Evolutionary conservation across 2,888 invertebrate genomes (phyloP).

Genomic region (Gari tellinella): DNA sequence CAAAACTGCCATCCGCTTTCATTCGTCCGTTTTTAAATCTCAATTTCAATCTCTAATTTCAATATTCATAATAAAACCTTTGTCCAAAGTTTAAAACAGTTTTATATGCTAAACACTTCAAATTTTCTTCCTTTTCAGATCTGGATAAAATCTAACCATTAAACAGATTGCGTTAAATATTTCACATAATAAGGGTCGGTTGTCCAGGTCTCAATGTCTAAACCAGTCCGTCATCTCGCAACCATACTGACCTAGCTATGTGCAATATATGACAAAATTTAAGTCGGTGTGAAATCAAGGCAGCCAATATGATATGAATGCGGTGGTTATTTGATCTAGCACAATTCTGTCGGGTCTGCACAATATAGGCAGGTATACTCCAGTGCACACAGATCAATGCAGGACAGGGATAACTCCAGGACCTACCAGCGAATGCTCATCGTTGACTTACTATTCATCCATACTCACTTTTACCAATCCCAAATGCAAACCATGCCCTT

Average conservation of each 20-base stretch:
- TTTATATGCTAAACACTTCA: no score
- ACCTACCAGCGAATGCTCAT: conserved; percentile 32
- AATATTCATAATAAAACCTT: no score
- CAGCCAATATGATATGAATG: conserved; percentile 30
- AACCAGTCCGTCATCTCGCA: not conserved
- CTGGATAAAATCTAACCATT: no score
- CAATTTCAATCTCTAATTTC: no score
- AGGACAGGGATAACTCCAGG: conserved; percentile 38
- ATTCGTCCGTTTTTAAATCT: no score
- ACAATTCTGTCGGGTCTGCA: conserved; percentile 49
- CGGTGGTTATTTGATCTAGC: conserved; percentile 53
- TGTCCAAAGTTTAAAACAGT: no score
- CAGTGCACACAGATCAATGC: conserved; percentile 56
- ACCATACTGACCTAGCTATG: conserved; percentile 28
- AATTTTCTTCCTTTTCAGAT: no score
- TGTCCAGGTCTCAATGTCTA: conserved; percentile 44
- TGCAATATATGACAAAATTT: not conserved
- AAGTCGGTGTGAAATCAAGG: not conserved
- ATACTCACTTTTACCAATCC: no score
- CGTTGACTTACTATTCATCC: conserved; percentile 13
- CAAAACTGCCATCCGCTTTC: no score
- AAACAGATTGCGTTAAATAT: no score
- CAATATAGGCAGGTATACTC: conserved; percentile 49
- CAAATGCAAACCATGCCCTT: no score
- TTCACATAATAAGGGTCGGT: not conserved